Conservation (phyloP, 2,888 invertebrate species). For the Augiades crinisus region DNA sequence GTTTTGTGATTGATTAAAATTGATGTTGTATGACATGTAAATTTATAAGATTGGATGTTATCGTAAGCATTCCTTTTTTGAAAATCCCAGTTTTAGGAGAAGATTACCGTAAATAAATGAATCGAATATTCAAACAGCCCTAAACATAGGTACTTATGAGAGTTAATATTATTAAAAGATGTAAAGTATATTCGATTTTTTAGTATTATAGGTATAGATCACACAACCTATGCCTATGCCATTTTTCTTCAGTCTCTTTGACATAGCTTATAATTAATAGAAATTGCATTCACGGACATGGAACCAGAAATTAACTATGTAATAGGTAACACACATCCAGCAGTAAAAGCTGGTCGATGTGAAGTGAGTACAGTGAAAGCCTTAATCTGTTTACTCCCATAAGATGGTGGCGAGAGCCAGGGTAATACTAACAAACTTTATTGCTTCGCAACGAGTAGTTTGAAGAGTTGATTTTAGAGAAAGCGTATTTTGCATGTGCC, state of each 20-base stretch:
- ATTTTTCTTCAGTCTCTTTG: not conserved
- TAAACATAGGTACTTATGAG: too few species aligned
- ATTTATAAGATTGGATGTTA: too few species aligned
- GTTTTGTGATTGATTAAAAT: too few species aligned
- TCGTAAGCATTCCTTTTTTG: too few species aligned
- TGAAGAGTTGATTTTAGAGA: conserved; percentile 24
- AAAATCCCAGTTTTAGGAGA: too few species aligned
- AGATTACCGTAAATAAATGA: too few species aligned
- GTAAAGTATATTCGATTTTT: too few species aligned
- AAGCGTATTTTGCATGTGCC: conserved; percentile 22
- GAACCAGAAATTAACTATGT: not conserved
- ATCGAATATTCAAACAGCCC: too few species aligned
- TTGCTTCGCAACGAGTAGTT: conserved; percentile 18
- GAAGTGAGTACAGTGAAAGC: conserved; percentile 15
- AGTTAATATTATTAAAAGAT: too few species aligned
- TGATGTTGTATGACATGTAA: too few species aligned
- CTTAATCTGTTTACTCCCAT: conserved; percentile 14
- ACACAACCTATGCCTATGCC: too few species aligned
- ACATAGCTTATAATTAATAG: not conserved
- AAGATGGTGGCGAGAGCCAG: not conserved
- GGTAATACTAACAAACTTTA: conserved; percentile 19
- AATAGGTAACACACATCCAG: not conserved
- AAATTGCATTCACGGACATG: not conserved
- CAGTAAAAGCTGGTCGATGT: conserved; percentile 26
- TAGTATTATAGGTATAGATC: too few species aligned